Conservation (phyloP, 2,888 invertebrate genomes). For the Belgica antarctica region DNA sequence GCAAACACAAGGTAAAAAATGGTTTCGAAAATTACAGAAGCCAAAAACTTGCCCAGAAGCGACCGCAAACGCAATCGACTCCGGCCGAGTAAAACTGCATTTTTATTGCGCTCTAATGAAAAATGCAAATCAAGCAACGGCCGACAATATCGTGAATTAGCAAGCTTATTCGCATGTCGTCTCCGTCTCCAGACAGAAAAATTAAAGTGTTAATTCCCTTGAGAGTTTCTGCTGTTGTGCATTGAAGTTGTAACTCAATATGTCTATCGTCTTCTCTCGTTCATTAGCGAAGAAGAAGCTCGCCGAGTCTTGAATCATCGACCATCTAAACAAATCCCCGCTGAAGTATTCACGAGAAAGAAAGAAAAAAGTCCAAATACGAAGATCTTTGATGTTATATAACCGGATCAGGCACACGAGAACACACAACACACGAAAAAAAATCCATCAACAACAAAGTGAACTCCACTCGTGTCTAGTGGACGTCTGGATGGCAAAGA, state of each 20-base stretch:
- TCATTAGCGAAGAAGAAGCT: not conserved
- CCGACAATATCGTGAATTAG: not conserved
- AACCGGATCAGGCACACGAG: slow-evolving; percentile 29
- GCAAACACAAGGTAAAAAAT: slow-evolving; percentile 16
- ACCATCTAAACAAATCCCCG: not conserved
- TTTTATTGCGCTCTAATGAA: slow-evolving; percentile 24
- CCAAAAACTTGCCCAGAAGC: slow-evolving; percentile 5
- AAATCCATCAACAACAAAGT: slow-evolving; percentile 25
- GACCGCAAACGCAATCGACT: slow-evolving; percentile 14
- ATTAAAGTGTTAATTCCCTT: not conserved
- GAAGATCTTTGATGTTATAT: slow-evolving; percentile 15
- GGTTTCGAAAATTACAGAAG: not conserved
- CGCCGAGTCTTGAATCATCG: slow-evolving; percentile 14
- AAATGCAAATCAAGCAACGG: slow-evolving; percentile 32
- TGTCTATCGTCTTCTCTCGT: not conserved
- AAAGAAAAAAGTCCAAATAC: not conserved
- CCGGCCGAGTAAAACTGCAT: slow-evolving; percentile 17
- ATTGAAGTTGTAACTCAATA: slow-evolving; percentile 14
- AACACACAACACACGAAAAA: not conserved
- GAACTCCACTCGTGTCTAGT: slow-evolving; percentile 25
- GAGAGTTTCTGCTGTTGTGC: slow-evolving; percentile 4
- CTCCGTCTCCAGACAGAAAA: not conserved
- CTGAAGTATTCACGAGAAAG: not conserved
- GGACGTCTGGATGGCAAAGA: slow-evolving; percentile 16
- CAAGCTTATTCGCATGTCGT: not conserved